phyloP scores from a whole-genome alignment of 2,888 invertebrate genomes.

The Scaptomyza reducta region DNA sequence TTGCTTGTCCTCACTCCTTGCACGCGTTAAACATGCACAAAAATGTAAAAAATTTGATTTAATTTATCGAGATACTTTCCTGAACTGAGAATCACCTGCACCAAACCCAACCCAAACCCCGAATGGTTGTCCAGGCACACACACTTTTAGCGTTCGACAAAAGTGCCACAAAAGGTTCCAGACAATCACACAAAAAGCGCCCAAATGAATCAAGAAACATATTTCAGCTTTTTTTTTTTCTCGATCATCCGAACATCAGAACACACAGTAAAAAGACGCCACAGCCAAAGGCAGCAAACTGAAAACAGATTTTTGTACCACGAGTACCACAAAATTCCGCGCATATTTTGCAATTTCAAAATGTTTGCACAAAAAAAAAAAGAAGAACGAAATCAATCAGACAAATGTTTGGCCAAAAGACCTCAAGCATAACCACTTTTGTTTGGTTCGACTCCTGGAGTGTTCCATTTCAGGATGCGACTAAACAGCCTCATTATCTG shows the following conservation, averaged over 20 bases:
- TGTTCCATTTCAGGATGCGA: conserved; percentile 43
- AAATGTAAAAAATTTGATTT: conserved; percentile 72
- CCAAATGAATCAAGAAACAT: conserved; percentile 29
- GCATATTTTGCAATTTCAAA: conserved; percentile 70
- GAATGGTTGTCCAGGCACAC: conserved; percentile 7
- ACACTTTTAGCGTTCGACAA: conserved; percentile 61
- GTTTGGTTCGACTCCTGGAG: neutral
- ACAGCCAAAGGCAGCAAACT: conserved; percentile 20
- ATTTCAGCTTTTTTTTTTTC: conserved; percentile 59
- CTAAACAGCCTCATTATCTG: conserved; percentile 50
- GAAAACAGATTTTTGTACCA: conserved; percentile 52
- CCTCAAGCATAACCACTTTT: neutral
- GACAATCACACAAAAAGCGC: conserved; percentile 58
- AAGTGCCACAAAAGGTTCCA: conserved; percentile 41
- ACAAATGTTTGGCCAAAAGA: conserved; percentile 14
- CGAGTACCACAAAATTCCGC: conserved; percentile 71
- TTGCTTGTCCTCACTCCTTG: conserved; percentile 51
- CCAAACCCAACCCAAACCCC: neutral
- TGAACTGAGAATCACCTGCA: conserved; percentile 48
- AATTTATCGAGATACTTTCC: conserved; percentile 66
- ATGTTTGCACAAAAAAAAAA: conserved; percentile 28
- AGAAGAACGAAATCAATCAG: conserved; percentile 47
- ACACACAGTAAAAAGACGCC: conserved; percentile 42
- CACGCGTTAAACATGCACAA: conserved; percentile 71
- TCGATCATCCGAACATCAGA: neutral